Conservation (phyloP, 2,888 invertebrate species). For the Coelopa pilipes region DNA sequence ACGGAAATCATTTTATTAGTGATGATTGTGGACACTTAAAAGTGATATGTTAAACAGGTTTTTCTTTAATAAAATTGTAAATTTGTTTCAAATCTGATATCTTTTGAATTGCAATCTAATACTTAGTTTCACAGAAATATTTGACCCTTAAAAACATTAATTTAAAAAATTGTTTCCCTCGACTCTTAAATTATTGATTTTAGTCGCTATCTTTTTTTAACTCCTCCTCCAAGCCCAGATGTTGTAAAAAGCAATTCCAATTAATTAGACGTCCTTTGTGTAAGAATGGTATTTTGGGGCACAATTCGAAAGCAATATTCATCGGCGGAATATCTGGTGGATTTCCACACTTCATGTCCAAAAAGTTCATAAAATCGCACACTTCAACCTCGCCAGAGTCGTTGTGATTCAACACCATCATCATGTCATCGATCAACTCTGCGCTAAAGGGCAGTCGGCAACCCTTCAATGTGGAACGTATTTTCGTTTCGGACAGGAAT, state of each 20-base stretch:
- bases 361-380: slow-evolving; percentile 76
- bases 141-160: background rate
- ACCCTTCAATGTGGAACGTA: slow-evolving; percentile 76
- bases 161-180: slow-evolving; percentile 6
- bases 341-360: slow-evolving; percentile 73
- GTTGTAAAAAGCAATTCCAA: slow-evolving; percentile 61
- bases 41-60: slow-evolving; percentile 11
- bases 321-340: slow-evolving; percentile 62
- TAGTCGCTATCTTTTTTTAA: slow-evolving; percentile 48
- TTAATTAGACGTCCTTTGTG: slow-evolving; percentile 63
- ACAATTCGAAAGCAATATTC: slow-evolving; percentile 64
- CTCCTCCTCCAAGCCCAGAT: slow-evolving; percentile 61
- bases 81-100: slow-evolving; percentile 2
- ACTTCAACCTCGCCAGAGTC: slow-evolving; percentile 74
- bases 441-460: slow-evolving; percentile 76
- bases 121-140: too few species aligned
- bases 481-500: slow-evolving; percentile 70
- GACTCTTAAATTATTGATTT: background rate
- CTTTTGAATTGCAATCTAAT: background rate
- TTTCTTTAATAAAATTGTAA: slow-evolving; percentile 17
- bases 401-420: slow-evolving; percentile 72
- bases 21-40: slow-evolving; percentile 6
- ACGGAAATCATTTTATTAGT: background rate
- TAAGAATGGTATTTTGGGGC: slow-evolving; percentile 63
- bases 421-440: slow-evolving; percentile 76